Base-by-base conservation (phyloP, 1,140 invertebrate genomes). In the Hycleus phaleratus region DNA sequence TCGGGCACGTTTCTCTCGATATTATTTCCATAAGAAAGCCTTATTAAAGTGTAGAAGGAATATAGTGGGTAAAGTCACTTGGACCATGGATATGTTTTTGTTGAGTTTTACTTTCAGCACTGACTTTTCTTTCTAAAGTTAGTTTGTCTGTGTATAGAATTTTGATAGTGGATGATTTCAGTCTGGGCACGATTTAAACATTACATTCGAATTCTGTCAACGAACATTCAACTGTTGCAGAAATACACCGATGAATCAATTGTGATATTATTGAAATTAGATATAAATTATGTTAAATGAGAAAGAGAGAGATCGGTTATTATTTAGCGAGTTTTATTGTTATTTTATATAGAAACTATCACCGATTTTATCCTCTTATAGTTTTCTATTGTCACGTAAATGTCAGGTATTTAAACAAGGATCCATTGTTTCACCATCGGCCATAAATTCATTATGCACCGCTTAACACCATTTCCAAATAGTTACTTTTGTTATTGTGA, bases 161-260 rank as follows among this genome's bases (percentile, higher is more conserved):
- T 26, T 48, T 49, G 57, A 59, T 53, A 40, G 44, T 25, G 11
- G 5, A 24, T 26, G 49, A 9, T 24, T 53, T 47, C 26, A 59
- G 57, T 59, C 57, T 40, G 44, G 49, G 52, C 57, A 59, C 57
- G 57, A 39, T 47, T 38, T 12, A 42, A 32, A 42, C 57, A 59
- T 59, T 59, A 59, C 57, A 59, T 59, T 59, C 45, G 50, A 50
- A 59, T 59, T 59, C 57, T 44, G 50, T 49, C 50, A 52, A 54
- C 57, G 57, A 48, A 59, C 46, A 45, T 54, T 59, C 57, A 59
- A 53, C 57, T 59, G 57, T 59, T 59, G 57, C 57, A 59, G 57
- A 59, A 59, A 59, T 59, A 59, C 50, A 32, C 4, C 57, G 53
- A 39, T 38, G 56, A 49, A 59, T 59, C 57, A 59, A 48, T 49